Evolutionary conservation across 1,140 invertebrate species (phyloP).

Genomic region (Papilio polytes): DNA sequence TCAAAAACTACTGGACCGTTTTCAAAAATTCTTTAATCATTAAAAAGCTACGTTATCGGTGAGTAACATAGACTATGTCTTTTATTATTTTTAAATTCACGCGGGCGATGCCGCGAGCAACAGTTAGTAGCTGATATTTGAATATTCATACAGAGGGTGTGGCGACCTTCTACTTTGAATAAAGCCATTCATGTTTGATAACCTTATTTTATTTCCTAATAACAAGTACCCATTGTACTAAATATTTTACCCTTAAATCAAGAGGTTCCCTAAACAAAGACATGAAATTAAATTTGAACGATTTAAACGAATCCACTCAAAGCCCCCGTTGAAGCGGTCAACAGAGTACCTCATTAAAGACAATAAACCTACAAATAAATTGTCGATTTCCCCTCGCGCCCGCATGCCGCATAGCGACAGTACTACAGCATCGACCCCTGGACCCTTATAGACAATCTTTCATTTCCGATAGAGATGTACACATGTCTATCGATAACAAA

Average conservation of each 20-base stretch:
- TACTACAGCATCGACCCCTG: slow-evolving; percentile 44
- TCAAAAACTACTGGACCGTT: no score
- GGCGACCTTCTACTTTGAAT: not conserved
- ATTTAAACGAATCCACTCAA: slow-evolving; percentile 20
- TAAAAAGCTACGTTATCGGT: no score
- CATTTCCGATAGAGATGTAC: slow-evolving; percentile 54
- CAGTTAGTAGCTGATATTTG: no score
- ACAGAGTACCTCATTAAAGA: slow-evolving; percentile 29
- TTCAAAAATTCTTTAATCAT: no score
- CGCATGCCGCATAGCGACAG: slow-evolving; percentile 1
- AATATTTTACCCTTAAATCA: not conserved
- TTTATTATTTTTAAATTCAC: no score
- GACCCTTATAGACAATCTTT: slow-evolving; percentile 52
- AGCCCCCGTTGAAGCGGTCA: slow-evolving; percentile 21
- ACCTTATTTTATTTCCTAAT: not conserved
- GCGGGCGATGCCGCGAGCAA: no score
- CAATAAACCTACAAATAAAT: slow-evolving; percentile 35
- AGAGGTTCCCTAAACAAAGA: not conserved
- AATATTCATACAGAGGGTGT: no score
- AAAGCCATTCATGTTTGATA: not conserved
- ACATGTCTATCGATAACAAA: slow-evolving; percentile 7
- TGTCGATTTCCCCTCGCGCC: slow-evolving; percentile 31
- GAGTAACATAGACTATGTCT: no score
- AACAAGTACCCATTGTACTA: not conserved
- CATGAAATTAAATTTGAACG: slow-evolving; percentile 27